phyloP scores from a whole-genome alignment of 1,140 invertebrate species.

The Pseudomyrmex cubaensis region DNA sequence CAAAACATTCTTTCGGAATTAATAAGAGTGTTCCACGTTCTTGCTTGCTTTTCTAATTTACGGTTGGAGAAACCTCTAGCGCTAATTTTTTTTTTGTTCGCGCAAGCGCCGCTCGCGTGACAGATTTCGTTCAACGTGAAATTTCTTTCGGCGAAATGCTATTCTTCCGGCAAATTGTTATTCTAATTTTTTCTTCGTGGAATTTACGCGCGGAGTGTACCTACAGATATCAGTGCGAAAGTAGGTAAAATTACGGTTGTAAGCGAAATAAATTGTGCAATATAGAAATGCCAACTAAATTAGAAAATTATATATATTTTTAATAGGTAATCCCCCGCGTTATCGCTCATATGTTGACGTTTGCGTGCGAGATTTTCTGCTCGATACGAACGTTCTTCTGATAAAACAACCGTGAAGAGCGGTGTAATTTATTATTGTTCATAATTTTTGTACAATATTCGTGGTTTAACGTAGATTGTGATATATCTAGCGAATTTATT shows the following conservation, averaged over 20 bases:
- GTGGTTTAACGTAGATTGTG: background rate
- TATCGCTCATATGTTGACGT: background rate
- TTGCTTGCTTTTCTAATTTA: constrained; percentile 1
- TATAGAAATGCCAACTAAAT: background rate
- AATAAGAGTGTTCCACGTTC: constrained; percentile 32
- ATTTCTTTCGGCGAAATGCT: constrained; percentile 18
- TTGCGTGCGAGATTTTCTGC: background rate
- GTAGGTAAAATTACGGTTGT: background rate
- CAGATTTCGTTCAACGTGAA: constrained; percentile 28
- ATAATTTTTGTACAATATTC: background rate
- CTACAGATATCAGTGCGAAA: background rate
- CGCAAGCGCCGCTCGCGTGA: constrained; percentile 23
- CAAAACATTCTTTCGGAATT: constrained; percentile 19
- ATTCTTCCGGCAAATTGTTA: constrained; percentile 10
- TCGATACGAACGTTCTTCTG: background rate
- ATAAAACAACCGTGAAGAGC: background rate
- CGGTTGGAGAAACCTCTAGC: background rate
- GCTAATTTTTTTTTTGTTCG: constrained; percentile 5
- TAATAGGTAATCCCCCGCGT: background rate
- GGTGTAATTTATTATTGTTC: background rate
- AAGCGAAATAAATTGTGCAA: background rate
- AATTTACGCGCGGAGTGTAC: background rate
- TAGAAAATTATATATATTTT: background rate
- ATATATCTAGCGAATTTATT: background rate
- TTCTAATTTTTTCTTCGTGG: background rate